A percentile compares a stretch with the other conserved stretches of the same genome.
phyloP scores from a whole-genome alignment of 2,113 vertebrate genomes.

The Podarcis cretensis region DNA sequence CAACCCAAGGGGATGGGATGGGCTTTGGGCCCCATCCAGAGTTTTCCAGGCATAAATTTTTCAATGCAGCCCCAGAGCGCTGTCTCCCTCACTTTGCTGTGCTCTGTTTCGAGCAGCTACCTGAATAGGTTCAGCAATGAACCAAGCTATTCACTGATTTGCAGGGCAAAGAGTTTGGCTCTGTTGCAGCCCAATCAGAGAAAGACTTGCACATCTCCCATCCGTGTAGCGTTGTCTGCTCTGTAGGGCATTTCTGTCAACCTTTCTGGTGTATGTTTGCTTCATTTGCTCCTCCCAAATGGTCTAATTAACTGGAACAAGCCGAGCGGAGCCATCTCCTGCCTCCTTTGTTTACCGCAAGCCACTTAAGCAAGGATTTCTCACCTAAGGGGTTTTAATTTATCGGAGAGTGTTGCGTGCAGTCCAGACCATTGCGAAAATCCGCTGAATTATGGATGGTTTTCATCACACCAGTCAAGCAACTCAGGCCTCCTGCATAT shows the following conservation, averaged over 20 bases:
- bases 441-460: neutral
- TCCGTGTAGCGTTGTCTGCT: neutral
- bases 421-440: neutral
- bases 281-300: neutral
- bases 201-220: neutral
- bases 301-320: neutral
- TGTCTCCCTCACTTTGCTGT: no score
- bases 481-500: neutral
- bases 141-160: neutral
- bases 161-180: no score
- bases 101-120: neutral
- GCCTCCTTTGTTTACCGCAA: slow-evolving; percentile 16
- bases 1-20: no score
- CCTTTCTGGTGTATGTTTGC: neutral
- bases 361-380: slow-evolving; percentile 8
- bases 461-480: neutral
- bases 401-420: fast-evolving
- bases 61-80: no score
- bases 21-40: no score
- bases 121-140: neutral
- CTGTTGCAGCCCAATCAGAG: neutral
- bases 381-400: neutral
- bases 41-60: no score
- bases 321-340: neutral
- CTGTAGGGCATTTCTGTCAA: neutral